Evolutionary conservation across 2,797 vertebrate species (phyloP), one percentile per base, ranked within the genome.

Genomic region (Valencia hispanica): DNA sequence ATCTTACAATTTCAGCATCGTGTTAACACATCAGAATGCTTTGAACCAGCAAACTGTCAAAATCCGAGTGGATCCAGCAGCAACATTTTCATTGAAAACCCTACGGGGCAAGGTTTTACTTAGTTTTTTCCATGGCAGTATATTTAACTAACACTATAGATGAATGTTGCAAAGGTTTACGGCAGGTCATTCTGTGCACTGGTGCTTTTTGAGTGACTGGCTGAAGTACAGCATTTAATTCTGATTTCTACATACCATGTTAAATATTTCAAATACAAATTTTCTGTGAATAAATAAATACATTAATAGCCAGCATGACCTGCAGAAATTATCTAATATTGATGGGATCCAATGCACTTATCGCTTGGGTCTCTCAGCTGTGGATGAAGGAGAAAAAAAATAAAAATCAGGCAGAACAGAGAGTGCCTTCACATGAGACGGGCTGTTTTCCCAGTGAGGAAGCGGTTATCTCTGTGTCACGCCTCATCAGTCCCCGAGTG

Each of bases 401-500:
- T n/a, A n/a, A n/a, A 83, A 82, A 61, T 90, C 75, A 88, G 81
- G 84, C 83, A 63, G 86, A 91, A 88, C 86, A 87, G 88, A 86
- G 78, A 84, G 86, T 25, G 73, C 70, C 83, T 77, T 89, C 83
- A 77, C 84, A 81, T 82, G 85, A 86, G 87, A 89, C 70, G 66
- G 82, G 80, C 82, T 79, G 86, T 85, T 87, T 87, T 86, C 86
- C 85, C 74, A 69, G 74, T 43, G 81, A 89, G 85, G 88, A 89
- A 85, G 91, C 87, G 86, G 89, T 91, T 92, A 89, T 93, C 93
- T 91, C 87, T 50, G 80, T 84, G 88, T 91, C 85, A 36, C 80
- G 72, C 85, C 84, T 88, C 89, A 90, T 91, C 90, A 84, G 82
- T 91, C 88, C 91, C 91, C 27, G 86, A 93, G 91, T 88, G 92